Evolutionary conservation across 2,797 vertebrate genomes (phyloP).

Genomic region (Pempheris klunzingeri): DNA sequence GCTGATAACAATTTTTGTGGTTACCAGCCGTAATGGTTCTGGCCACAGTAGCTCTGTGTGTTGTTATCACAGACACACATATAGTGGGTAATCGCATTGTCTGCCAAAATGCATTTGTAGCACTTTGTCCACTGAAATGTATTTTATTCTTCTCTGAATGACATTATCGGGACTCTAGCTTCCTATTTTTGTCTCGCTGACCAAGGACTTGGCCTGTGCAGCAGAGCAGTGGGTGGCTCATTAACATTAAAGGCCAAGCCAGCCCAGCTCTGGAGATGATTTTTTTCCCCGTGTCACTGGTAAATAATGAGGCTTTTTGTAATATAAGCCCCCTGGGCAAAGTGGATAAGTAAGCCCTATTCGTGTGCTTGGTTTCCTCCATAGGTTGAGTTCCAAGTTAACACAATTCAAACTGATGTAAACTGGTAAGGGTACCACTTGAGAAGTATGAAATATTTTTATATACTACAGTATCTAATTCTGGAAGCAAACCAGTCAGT

Average conservation of each 20-base stretch:
- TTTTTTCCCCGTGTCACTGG: slow-evolving; percentile 57
- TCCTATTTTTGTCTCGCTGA: slow-evolving; percentile 73
- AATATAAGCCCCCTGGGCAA: slow-evolving; percentile 44
- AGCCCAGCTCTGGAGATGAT: slow-evolving; percentile 43
- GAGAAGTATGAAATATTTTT: not conserved
- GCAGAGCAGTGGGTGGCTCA: slow-evolving; percentile 55
- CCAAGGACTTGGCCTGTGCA: slow-evolving; percentile 56
- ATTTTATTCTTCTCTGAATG: slow-evolving; percentile 64
- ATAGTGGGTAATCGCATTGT: slow-evolving; percentile 26
- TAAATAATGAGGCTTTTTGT: slow-evolving; percentile 68
- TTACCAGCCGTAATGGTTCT: not conserved
- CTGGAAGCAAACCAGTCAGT: not conserved
- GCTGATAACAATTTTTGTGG: not conserved
- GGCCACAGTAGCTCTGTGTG: not conserved
- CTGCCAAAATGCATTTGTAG: slow-evolving; percentile 34
- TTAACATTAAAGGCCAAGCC: slow-evolving; percentile 72
- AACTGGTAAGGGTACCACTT: not conserved
- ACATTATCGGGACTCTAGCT: slow-evolving; percentile 67
- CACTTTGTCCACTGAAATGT: slow-evolving; percentile 55
- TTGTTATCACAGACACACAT: slow-evolving; percentile 41
- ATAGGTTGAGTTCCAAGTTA: slow-evolving; percentile 29
- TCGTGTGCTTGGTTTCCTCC: slow-evolving; percentile 34
- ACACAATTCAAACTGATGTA: slow-evolving; percentile 7
- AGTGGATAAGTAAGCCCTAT: slow-evolving; percentile 49
- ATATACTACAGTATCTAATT: not conserved